These are phyloP conservation scores for Carapus acus DNA, from an alignment of 2,797 vertebrate genomes.

Conservation along the genomic window DNA sequence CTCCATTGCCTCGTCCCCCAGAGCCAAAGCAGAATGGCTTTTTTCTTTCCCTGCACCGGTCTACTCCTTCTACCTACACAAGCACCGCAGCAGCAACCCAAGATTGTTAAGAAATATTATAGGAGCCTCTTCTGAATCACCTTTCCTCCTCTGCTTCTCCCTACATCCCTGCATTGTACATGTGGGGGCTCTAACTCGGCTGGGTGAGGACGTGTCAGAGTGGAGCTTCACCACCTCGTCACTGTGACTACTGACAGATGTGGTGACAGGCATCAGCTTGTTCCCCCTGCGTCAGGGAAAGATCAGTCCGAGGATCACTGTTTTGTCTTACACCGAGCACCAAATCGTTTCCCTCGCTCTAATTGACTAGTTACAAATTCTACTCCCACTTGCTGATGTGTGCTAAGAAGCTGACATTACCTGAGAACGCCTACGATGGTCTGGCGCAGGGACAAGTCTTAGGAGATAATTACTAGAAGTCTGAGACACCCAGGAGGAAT, in stretches of 20 bases:
- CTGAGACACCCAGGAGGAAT: background rate
- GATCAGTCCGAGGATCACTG: background rate
- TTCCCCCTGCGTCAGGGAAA: background rate
- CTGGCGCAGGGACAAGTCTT: too few relatives aligned
- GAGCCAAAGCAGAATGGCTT: conserved; percentile 13
- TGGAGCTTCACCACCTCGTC: background rate
- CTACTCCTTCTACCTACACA: conserved; percentile 21
- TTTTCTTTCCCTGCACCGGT: conserved; percentile 27
- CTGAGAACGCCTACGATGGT: too few relatives aligned
- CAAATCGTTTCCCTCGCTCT: background rate
- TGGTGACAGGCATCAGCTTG: background rate
- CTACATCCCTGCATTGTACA: background rate
- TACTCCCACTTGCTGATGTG: conserved; percentile 10
- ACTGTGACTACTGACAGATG: background rate
- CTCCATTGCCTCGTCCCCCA: conserved; percentile 17
- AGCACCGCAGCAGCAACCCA: conserved; percentile 2
- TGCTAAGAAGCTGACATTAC: conserved; percentile 15
- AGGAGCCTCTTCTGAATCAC: conserved; percentile 14
- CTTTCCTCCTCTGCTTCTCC: background rate
- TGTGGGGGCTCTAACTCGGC: background rate
- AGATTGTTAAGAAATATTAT: too few relatives aligned
- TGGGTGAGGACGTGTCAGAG: too few relatives aligned
- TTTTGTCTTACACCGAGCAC: background rate
- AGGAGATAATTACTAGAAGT: background rate
- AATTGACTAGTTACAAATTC: conserved; percentile 12